A percentile compares a stretch with the other conserved stretches of the same genome.
phyloP scores from a whole-genome alignment of 2,888 invertebrate species.

The Heliconius charithonia region DNA sequence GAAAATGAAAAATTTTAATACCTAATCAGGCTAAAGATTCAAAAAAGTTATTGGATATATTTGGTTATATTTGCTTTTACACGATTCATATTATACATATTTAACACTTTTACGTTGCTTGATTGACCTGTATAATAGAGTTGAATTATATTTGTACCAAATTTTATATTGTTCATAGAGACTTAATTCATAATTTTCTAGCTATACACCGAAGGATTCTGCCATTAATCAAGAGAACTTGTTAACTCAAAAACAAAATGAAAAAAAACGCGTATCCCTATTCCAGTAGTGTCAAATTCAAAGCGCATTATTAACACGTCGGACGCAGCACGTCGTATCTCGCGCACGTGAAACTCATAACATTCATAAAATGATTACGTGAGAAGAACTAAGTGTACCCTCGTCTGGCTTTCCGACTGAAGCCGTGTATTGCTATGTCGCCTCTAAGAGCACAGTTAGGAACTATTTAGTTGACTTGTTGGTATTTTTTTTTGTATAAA shows the following conservation, averaged over 20 bases:
- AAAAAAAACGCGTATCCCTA: slow-evolving; percentile 40
- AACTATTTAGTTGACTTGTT: slow-evolving; percentile 6
- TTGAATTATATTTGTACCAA: too few species aligned
- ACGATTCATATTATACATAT: too few species aligned
- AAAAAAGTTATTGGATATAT: too few species aligned
- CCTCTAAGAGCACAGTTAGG: slow-evolving; percentile 11
- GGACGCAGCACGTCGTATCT: slow-evolving; percentile 60
- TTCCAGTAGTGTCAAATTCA: slow-evolving; percentile 44
- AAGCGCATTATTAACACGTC: slow-evolving; percentile 60
- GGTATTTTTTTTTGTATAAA: background rate
- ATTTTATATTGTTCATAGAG: too few species aligned
- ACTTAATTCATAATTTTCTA: background rate
- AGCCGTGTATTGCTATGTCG: slow-evolving; percentile 13
- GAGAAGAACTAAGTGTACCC: slow-evolving; percentile 59
- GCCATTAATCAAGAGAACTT: background rate
- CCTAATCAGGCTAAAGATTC: too few species aligned
- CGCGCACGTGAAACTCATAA: slow-evolving; percentile 67
- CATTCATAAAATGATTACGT: slow-evolving; percentile 74
- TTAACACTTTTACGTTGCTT: too few species aligned
- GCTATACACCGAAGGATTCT: background rate
- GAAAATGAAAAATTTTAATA: too few species aligned
- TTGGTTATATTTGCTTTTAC: too few species aligned
- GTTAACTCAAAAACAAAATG: background rate
- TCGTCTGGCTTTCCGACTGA: slow-evolving; percentile 42
- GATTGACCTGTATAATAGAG: too few species aligned